Conservation (phyloP, 2,797 vertebrate genomes). For the Sternotherus odoratus region DNA sequence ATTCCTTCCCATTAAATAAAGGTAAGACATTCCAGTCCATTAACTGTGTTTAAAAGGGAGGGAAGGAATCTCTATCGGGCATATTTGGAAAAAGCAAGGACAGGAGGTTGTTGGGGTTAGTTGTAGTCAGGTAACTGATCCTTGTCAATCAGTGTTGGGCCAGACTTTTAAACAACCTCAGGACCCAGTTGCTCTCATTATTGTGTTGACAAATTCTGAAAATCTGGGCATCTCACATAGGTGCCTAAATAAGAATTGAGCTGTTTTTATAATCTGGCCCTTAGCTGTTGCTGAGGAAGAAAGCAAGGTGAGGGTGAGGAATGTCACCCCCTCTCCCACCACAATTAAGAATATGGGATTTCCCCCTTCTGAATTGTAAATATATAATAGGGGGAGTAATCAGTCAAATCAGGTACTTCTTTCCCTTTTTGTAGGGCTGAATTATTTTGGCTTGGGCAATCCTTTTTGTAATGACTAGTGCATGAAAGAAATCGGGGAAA, state of each 20-base stretch:
- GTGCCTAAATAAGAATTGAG: background rate
- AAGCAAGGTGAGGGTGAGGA: background rate
- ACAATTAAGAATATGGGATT: background rate
- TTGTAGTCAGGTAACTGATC: background rate
- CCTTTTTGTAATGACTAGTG: too few relatives aligned
- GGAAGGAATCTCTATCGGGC: slow-evolving; percentile 46
- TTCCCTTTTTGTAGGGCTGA: too few relatives aligned
- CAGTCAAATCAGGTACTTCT: background rate
- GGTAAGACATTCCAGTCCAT: slow-evolving; percentile 42
- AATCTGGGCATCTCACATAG: background rate
- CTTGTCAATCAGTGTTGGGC: slow-evolving; percentile 40
- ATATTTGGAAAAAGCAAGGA: slow-evolving; percentile 41
- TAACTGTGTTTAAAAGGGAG: slow-evolving; percentile 59
- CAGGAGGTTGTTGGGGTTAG: slow-evolving; percentile 2
- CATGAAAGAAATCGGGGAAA: background rate
- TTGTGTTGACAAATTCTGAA: slow-evolving; percentile 1
- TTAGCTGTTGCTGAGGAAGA: background rate
- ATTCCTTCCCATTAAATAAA: slow-evolving; percentile 43
- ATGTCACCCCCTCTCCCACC: background rate
- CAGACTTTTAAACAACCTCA: slow-evolving; percentile 20
- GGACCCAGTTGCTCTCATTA: slow-evolving; percentile 18
- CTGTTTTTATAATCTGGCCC: background rate
- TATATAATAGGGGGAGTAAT: background rate
- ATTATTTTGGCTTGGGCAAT: too few relatives aligned
- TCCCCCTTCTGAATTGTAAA: background rate